Base-by-base conservation (phyloP, 2,888 invertebrate species). In the Lycia hirtaria region DNA sequence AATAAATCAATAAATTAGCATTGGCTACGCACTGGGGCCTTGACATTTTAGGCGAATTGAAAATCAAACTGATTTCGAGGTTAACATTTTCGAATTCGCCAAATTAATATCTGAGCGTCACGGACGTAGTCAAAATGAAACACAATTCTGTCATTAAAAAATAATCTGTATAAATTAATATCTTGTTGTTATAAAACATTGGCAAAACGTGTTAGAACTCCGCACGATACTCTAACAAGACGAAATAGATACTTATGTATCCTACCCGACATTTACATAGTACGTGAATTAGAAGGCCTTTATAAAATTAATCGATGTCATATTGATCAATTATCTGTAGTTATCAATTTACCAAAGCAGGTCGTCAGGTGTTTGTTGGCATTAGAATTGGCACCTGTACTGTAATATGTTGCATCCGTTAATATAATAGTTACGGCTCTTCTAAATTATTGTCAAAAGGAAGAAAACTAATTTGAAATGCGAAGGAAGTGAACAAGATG, bases 1-100 rank as follows among this genome's bases (percentile, higher is more conserved):
- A 32, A 12, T 19, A 41, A 30, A 33, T 4, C n/a, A n/a, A n/a
- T n/a, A n/a, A n/a, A 26, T 41, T 22, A 35, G 37, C 17, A 32
- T 50, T 32, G 41, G 1, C 6, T n/a, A 24, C 24, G 3, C n/a
- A n/a, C n/a, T 9, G 7, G 4, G 19, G 15, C 60, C 45, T 60
- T 53, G 47, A 56, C 55, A 52, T 58, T 63, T 44, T 17, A 40
- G 3, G 19, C 22, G 7, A 37, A 52, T 38, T 4, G 14, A 30
- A 51, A 48, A 44, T 28, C 26, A 37, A 30, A 22, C 41, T 32
- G 3, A 7, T 56, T 49, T 47, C 26, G 19, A 6, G 32, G 19
- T 20, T 5, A 14, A 6, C 4, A 17, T 20, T 12, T 19, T n/a
- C 4, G 1, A 22, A 7, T 1, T 14, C 0, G 1, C 15, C 5